Conservation (phyloP, 1,140 invertebrate genomes). For the Eufriesea mexicana region DNA sequence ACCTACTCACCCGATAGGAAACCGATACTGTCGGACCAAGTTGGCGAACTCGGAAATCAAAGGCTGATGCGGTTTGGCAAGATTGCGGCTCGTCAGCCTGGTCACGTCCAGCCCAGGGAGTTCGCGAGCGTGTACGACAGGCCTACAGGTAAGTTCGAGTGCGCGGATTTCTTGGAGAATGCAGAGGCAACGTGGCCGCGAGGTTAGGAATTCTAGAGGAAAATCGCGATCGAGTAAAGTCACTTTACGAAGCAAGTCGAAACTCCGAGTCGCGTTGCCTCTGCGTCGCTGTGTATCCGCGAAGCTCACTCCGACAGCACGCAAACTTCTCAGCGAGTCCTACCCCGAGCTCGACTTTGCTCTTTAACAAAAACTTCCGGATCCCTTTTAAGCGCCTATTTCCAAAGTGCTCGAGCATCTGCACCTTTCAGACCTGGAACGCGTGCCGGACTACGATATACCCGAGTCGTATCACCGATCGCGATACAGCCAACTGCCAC, state of each 20-base stretch:
- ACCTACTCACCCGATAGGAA: neutral
- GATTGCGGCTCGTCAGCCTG: neutral
- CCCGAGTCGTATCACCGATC: conserved; percentile 27
- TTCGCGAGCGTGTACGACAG: conserved; percentile 13
- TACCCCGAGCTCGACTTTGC: too few relatives aligned
- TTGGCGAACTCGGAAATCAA: neutral
- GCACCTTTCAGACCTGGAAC: conserved; percentile 3
- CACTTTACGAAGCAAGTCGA: too few relatives aligned
- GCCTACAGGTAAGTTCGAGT: neutral
- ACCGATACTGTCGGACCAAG: neutral
- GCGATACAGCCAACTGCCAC: conserved; percentile 6
- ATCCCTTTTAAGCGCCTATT: neutral
- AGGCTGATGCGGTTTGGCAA: neutral
- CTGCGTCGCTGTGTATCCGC: too few relatives aligned
- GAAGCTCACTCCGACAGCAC: too few relatives aligned
- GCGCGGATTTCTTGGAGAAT: too few relatives aligned
- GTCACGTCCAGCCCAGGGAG: neutral
- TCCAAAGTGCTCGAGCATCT: too few relatives aligned
- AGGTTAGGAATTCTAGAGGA: too few relatives aligned
- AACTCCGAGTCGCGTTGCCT: too few relatives aligned
- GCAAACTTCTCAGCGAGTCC: too few relatives aligned
- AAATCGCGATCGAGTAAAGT: too few relatives aligned
- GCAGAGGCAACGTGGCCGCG: too few relatives aligned
- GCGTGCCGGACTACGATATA: conserved; percentile 23
- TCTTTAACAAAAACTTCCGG: neutral